phyloP scores from a whole-genome alignment of 2,888 invertebrate species.

The Nudaria mundana region DNA sequence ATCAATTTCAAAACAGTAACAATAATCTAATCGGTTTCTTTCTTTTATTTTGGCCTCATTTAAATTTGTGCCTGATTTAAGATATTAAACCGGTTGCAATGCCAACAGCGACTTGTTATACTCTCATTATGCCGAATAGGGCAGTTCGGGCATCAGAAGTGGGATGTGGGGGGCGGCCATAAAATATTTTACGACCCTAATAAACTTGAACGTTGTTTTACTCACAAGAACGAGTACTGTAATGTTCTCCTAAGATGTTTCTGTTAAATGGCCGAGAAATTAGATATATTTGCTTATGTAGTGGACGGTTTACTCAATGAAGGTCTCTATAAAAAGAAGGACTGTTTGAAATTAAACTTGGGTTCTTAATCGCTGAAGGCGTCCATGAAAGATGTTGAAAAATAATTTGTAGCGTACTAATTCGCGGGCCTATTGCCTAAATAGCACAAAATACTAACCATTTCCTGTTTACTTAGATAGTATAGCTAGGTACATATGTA shows the following conservation, averaged over 20 bases:
- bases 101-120: conserved; percentile 7
- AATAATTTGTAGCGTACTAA: no score
- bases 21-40: no score
- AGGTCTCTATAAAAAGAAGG: conserved; percentile 21
- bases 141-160: conserved; percentile 9
- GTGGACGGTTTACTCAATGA: conserved; percentile 28
- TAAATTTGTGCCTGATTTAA: no score
- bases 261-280: conserved; percentile 50
- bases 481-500: no score
- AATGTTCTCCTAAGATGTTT: conserved; percentile 35
- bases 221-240: conserved; percentile 28
- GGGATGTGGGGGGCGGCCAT: conserved; percentile 34
- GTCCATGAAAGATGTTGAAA: no score
- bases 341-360: no score
- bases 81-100: neutral
- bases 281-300: conserved; percentile 36
- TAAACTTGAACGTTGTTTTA: conserved; percentile 40
- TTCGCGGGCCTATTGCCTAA: no score
- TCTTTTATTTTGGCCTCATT: no score
- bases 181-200: conserved; percentile 51
- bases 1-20: no score
- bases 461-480: no score
- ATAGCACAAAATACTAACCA: no score
- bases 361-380: no score
- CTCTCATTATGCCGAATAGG: conserved; percentile 13